A percentile compares a stretch with the other conserved stretches of the same genome.
Evolutionary conservation across 2,113 vertebrate genomes (phyloP).

Genomic region (Sminthopsis crassicaudata): DNA sequence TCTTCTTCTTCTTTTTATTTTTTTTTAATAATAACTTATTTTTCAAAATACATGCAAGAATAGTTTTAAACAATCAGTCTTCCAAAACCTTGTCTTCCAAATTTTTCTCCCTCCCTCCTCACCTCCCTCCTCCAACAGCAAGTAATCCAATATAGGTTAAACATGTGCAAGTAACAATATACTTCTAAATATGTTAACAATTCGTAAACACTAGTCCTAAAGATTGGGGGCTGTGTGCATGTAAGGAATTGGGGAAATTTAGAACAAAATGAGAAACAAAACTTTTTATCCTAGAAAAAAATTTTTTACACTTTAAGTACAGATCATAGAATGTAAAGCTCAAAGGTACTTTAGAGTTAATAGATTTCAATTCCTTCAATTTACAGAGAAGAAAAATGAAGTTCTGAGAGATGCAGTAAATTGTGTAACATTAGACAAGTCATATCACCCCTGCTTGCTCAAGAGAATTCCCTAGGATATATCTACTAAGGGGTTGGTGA

Average conservation of each 20-base stretch:
- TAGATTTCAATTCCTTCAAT: not conserved
- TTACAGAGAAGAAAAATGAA: too few species aligned
- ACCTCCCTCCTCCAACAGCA: too few species aligned
- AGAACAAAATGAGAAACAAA: not conserved
- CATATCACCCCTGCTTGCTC: not conserved
- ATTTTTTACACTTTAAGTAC: not conserved
- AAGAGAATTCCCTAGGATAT: not conserved
- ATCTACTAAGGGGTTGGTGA: not conserved
- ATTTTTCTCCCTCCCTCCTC: too few species aligned
- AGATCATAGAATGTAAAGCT: not conserved
- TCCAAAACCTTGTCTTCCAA: too few species aligned
- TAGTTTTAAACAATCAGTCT: too few species aligned
- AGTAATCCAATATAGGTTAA: too few species aligned
- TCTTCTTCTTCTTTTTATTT: too few species aligned
- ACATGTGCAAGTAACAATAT: not conserved
- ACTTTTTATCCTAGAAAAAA: not conserved
- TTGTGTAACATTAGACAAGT: not conserved
- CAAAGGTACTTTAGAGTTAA: not conserved
- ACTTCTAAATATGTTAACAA: not conserved
- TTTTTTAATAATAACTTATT: too few species aligned
- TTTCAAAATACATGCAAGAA: too few species aligned
- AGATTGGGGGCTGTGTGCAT: not conserved
- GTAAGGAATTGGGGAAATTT: not conserved
- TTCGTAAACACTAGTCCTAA: not conserved
- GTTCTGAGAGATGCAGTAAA: not conserved